phyloP scores from a whole-genome alignment of 2,113 vertebrate genomes.

The Poeciliopsis turrubarensis region DNA sequence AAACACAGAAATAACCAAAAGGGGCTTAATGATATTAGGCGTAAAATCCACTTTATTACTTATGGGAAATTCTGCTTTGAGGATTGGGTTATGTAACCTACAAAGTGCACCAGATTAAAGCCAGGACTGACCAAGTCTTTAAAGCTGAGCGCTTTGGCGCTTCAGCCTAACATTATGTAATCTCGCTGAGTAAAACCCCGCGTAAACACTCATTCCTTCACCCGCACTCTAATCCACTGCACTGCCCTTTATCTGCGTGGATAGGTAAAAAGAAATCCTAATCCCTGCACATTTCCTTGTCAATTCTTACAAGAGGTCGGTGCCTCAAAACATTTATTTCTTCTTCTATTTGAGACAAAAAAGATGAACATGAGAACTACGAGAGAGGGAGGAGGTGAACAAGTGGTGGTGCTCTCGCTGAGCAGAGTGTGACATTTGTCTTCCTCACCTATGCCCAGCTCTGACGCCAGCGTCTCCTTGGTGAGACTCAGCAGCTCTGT shows the following conservation, averaged over 20 bases:
- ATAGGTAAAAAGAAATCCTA: slow-evolving; percentile 16
- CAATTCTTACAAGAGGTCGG: no score
- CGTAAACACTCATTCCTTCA: slow-evolving; percentile 38
- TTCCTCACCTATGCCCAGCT: slow-evolving; percentile 92
- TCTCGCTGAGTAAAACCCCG: slow-evolving; percentile 28
- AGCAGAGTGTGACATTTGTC: slow-evolving; percentile 33
- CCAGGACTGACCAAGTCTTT: slow-evolving; percentile 38
- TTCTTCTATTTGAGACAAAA: slow-evolving; percentile 1
- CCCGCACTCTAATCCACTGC: slow-evolving; percentile 40
- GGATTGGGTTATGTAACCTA: slow-evolving; percentile 56
- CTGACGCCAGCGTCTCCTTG: slow-evolving; percentile 87
- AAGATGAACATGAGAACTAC: neutral
- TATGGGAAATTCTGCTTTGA: slow-evolving; percentile 52
- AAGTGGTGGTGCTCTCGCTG: slow-evolving; percentile 2
- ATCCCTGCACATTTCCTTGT: neutral
- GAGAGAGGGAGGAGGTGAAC: slow-evolving; percentile 6
- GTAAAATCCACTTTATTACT: slow-evolving; percentile 45
- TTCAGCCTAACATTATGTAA: slow-evolving; percentile 54
- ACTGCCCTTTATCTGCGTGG: slow-evolving; percentile 33
- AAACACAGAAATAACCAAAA: slow-evolving; percentile 14
- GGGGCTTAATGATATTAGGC: slow-evolving; percentile 33
- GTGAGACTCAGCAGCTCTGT: slow-evolving; percentile 88
- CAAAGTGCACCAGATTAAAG: slow-evolving; percentile 60
- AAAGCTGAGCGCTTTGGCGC: slow-evolving; percentile 45
- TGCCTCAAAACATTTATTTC: neutral